Evolutionary conservation across 2,888 invertebrate genomes (phyloP), one percentile per base, ranked within the genome.

Genomic region (Myopa tessellatipennis): DNA sequence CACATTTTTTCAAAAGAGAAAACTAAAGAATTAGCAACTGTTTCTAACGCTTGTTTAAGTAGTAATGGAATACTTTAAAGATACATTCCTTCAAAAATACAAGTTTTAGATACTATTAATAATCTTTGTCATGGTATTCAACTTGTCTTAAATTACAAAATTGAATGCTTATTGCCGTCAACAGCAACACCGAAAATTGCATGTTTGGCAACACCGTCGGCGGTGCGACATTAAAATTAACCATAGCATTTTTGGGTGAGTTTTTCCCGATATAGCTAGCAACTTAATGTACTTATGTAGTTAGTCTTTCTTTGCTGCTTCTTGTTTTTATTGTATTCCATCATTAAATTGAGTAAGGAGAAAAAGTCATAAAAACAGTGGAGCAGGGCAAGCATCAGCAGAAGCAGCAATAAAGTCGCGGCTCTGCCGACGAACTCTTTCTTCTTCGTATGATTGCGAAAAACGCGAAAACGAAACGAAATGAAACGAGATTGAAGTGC

Each of bases 181-280:
- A 45, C 67, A 38, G 12, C n/a, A 8, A n/a, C 18, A 45, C 38
- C 4, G n/a, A 65, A 74, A 52, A 55, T 7, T 26, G 55, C 67
- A 38, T 40, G 18, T 69, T 58, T 68, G 68, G 75, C 75, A 60
- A 75, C 75, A 18, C 58, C 63, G 58, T 12, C 34, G 6, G 34
- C 18, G 58, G 26, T 58, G 50, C 45, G 50, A 75, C 36, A 61
- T 34, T 26, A 75, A 69, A 75, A 75, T 75, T 69, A 45, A 69
- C 74, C 74, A 74, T 40, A 61, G 55, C 69, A 69, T 68, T 75
- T 75, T 75, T 75, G 68, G 75, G 69, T 45, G 69, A 69, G 69
- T 69, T 75, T 75, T 18, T 55, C 63, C 75, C 55, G 40, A 67
- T 52, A 74, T 38, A 58, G 14, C 36, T 16, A 58, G 26, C 71